Evolutionary conservation across 2,113 vertebrate genomes (phyloP).

Genomic region (Cottus gobio): DNA sequence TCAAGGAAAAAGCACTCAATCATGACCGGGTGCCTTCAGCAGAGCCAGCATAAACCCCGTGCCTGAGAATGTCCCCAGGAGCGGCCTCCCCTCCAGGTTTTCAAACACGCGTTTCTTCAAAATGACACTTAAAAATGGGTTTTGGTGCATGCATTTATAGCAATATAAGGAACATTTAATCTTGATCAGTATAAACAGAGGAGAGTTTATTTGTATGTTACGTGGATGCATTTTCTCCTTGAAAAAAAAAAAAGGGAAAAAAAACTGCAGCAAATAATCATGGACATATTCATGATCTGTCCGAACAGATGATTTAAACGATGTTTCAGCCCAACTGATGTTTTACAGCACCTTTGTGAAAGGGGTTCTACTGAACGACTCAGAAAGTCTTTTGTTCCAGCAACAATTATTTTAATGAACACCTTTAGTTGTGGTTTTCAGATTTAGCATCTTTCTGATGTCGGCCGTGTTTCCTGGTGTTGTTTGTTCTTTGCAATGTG

Average conservation of each 20-base stretch:
- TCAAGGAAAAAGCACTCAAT: conserved; percentile 68
- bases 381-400: too few relatives aligned
- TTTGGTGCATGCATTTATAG: not conserved
- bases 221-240: not conserved
- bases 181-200: not conserved
- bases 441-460: too few relatives aligned
- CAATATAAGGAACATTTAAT: not conserved
- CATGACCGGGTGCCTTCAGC: conserved; percentile 67
- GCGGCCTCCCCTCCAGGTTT: conserved; percentile 18
- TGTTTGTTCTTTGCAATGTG: too few relatives aligned
- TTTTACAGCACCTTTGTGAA: not conserved
- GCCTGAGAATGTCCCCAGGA: conserved; percentile 40
- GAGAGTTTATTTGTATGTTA: not conserved
- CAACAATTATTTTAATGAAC: too few relatives aligned
- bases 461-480: too few relatives aligned
- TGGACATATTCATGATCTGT: not conserved
- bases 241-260: not conserved
- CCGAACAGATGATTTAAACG: not conserved
- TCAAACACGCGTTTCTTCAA: conserved; percentile 8
- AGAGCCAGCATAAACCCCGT: conserved; percentile 62
- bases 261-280: not conserved
- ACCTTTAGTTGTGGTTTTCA: too few relatives aligned
- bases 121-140: conserved; percentile 8
- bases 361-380: too few relatives aligned
- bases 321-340: not conserved